Evolutionary conservation across 2,888 invertebrate species (phyloP).

Genomic region (Philereme transversata): DNA sequence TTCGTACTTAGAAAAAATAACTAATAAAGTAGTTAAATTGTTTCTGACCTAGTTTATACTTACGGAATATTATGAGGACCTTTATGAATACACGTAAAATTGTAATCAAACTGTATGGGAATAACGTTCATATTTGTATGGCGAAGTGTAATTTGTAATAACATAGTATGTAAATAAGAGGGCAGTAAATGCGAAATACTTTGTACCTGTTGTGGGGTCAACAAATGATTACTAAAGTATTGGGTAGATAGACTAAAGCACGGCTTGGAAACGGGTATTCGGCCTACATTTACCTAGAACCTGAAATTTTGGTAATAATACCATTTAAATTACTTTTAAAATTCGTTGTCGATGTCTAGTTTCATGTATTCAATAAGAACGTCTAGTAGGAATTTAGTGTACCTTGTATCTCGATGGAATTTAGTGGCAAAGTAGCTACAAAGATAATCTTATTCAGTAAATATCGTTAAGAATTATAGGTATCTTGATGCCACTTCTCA

Average conservation of each 20-base stretch:
- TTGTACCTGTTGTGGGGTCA: constrained; percentile 75
- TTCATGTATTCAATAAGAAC: too few species aligned
- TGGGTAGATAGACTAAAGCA: constrained; percentile 8
- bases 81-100: constrained; percentile 42
- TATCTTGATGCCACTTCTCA: too few species aligned
- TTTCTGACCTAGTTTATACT: constrained; percentile 43
- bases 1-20: constrained; percentile 67
- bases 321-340: neutral
- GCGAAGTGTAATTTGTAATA: constrained; percentile 48
- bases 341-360: too few species aligned
- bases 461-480: too few species aligned
- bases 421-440: too few species aligned
- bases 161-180: constrained; percentile 59
- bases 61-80: constrained; percentile 45
- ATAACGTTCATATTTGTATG: constrained; percentile 46
- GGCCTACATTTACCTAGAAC: constrained; percentile 20
- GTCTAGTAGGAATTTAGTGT: too few species aligned
- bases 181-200: constrained; percentile 62
- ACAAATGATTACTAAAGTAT: constrained; percentile 44
- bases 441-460: too few species aligned
- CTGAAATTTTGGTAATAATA: neutral
- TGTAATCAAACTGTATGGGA: constrained; percentile 51
- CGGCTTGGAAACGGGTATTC: constrained; percentile 2
- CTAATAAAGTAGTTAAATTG: constrained; percentile 38
- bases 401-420: too few species aligned